Evolutionary conservation across 2,797 vertebrate species (phyloP), one percentile per base, ranked within the genome.

Genomic region (Bufotes viridis): DNA sequence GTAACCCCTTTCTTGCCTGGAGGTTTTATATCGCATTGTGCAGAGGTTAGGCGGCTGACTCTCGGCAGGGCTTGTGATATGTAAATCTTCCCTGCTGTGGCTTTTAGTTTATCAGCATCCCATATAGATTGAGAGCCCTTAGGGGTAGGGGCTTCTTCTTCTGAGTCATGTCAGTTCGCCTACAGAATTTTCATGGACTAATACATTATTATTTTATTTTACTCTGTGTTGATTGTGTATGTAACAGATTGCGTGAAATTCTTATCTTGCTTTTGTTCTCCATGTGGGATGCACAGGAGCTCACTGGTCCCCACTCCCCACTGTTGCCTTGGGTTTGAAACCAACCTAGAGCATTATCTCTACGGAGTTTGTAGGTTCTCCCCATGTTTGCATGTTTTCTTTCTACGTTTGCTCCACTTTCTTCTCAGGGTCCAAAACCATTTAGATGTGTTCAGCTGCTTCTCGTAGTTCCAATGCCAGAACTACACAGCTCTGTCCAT

Each of bases 1-100:
- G 29, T 60, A 79, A 70, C 81, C 60, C 80, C 42, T 83, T 87
- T 83, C 53, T 78, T 78, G 81, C 87, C 87, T 69, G 81, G 69
- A 87, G 87, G n/a, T 83, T 22, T 18, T 76, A 60, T 83, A 57
- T 78, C 26, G n/a, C 72, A 20, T 67, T 78, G 51, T 53, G 14
- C 10, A 9, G 81, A n/a, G 60, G 81, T 83, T 24, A 58, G 81
- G 34, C 78, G 81, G 29, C 70, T 81, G 58, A 65, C 57, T 67
- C 70, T 24, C 81, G 69, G 81, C 58, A 20, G 70, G 70, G 70
- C 58, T 78, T 57, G 72, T 18, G 70, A 65, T 76, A 65, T 76
- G 80, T 63, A 75, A 82, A 82, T 82, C 34, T 53, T 75, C 58
- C 79, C 80, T 76, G 63, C 86, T 57, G 70, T 13, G 85, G 49